These are phyloP conservation scores for Remorina albescens DNA, from an alignment of 2,797 vertebrate species.

Conservation along the genomic window DNA sequence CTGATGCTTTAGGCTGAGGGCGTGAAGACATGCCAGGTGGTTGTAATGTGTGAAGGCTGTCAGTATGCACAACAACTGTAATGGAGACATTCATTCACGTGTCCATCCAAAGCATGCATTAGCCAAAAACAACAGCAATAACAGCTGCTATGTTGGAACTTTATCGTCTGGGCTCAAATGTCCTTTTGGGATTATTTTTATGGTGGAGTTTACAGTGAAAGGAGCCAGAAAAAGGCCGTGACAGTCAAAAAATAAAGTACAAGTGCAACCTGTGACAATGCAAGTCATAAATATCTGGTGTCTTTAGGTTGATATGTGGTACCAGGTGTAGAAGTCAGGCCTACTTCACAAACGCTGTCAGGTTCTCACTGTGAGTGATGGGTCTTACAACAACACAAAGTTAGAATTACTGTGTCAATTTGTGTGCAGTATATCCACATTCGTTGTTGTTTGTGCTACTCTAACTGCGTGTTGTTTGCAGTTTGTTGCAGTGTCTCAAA, in stretches of 20 bases:
- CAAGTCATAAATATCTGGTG: slow-evolving; percentile 38
- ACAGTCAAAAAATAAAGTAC: slow-evolving; percentile 26
- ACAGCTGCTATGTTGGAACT: slow-evolving; percentile 63
- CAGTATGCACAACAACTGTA: slow-evolving; percentile 51
- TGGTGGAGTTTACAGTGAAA: not conserved
- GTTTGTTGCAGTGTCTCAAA: not conserved
- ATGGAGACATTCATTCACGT: slow-evolving; percentile 54
- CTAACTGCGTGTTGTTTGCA: not conserved
- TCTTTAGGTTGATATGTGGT: slow-evolving; percentile 2
- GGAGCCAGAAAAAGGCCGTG: slow-evolving; percentile 6
- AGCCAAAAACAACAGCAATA: slow-evolving; percentile 61
- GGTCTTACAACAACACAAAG: not conserved
- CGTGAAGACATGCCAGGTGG: slow-evolving; percentile 68
- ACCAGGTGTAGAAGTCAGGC: slow-evolving; percentile 26
- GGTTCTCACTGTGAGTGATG: not conserved
- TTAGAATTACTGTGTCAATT: not conserved
- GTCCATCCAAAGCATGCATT: slow-evolving; percentile 11
- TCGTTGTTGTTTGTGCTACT: not conserved
- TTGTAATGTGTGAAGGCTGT: slow-evolving; percentile 51
- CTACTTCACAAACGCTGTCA: not conserved
- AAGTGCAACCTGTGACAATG: slow-evolving; percentile 33
- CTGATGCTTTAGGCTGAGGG: slow-evolving; percentile 31
- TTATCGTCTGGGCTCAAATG: slow-evolving; percentile 56
- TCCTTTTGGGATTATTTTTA: slow-evolving; percentile 61
- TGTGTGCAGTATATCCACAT: too few relatives aligned